A percentile compares a stretch with the other conserved stretches of the same genome.
phyloP scores from a whole-genome alignment of 2,888 invertebrate genomes.

The Anaspis maculata region DNA sequence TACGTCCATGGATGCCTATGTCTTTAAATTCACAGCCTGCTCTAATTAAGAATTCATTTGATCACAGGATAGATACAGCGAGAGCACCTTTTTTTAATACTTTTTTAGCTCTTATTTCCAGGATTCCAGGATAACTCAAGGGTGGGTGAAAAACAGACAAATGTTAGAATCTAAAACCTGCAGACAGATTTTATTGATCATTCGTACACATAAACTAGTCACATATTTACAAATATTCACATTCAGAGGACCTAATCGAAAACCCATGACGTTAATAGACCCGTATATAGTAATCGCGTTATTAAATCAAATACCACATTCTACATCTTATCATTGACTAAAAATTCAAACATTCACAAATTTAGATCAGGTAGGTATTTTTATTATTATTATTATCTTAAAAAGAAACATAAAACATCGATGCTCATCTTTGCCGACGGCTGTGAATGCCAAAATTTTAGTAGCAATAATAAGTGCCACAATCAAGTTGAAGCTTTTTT shows the following conservation, averaged over 20 bases:
- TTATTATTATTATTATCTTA: not conserved
- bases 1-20: no score
- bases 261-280: constrained; percentile 37
- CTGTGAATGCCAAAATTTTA: constrained; percentile 9
- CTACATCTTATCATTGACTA: constrained; percentile 20
- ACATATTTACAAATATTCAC: constrained; percentile 44
- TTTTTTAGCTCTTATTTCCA: no score
- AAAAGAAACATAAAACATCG: not conserved
- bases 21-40: no score
- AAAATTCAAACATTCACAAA: constrained; percentile 12
- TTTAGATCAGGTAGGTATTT: no score
- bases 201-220: constrained; percentile 42
- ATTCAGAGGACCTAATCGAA: constrained; percentile 39
- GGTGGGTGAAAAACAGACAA: no score
- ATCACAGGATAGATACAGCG: no score
- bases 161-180: constrained; percentile 32
- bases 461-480: constrained; percentile 11
- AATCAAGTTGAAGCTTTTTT: constrained; percentile 17
- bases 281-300: constrained; percentile 39
- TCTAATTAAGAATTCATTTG: no score
- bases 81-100: no score
- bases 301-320: constrained; percentile 30
- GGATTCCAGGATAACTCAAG: no score
- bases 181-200: constrained; percentile 40
- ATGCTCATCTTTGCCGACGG: not conserved